Base-by-base conservation (phyloP, 2,113 vertebrate genomes). In the Odocoileus virginianus region DNA sequence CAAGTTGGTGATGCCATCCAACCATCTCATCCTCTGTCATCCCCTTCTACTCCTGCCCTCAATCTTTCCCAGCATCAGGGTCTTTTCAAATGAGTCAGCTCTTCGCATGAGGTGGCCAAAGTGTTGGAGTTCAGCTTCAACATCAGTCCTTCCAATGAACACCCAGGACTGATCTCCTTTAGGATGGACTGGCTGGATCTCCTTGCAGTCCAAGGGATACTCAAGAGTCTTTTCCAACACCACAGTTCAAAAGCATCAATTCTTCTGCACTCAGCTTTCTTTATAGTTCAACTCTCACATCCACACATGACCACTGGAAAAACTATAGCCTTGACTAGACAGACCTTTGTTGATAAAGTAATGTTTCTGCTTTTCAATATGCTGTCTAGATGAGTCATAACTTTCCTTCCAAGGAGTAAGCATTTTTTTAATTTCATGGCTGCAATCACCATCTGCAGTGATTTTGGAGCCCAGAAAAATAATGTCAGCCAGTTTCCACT, bases 311-410 rank as follows among this genome's bases (percentile, higher is more conserved):
- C 33, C n/a, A 67, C 64, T 36, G 33, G 33, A 67, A 67, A 67
- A 67, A n/a, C 4, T 33, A 36, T 67, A 67, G 57, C n/a, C 33
- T 36, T 67, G 33, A n/a, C 64, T 36, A 67, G 33, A 67, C n/a
- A 17, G 33, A 67, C 17, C 4, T 21, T 67, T 67, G 64, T 67
- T n/a, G 8, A 2, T 7, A 67, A n/a, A 67, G 64, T 67, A 67
- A 67, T n/a, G 16, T 67, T 8, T 10, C 64, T 19, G 16, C 64
- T 67, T 36, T 67, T 67, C 5, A n/a, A 67, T 36, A 2, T 10
- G 33, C 8, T 67, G 1, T n/a, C 64, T 67, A 19, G 2, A 1
- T n/a, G n/a, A 2, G 16, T 9, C 33, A 67, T 5, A 67, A n/a
- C 7, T 10, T 67, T 67, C 17, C 64, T n/a, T 67, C 64, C 64